Base-by-base conservation (phyloP, 1,140 invertebrate genomes). In the Brachionus plicatilis region DNA sequence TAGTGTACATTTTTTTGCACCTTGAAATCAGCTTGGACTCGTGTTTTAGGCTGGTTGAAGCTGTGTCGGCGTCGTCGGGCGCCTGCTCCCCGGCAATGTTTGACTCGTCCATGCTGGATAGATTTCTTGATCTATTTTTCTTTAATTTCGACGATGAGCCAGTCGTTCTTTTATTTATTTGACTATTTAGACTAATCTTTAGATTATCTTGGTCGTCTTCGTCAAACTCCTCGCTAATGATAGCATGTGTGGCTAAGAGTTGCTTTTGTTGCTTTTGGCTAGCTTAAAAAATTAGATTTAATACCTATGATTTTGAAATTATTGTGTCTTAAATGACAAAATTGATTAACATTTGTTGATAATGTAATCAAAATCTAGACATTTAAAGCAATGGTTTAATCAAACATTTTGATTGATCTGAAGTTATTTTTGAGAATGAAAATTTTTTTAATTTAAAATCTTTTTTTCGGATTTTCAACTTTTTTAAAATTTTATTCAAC, bases 1-100 rank as follows among this genome's bases (percentile, higher is more conserved):
- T 65, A 12, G 17, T 76, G 43, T 82, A 82, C 65, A 82, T 65
- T 12, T 68, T 82, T 68, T 65, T 82, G 27, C 79, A 82, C 41
- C 60, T 82, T n/a, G 79, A 60, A 20, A 82, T 33, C 6, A 82
- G n/a, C 5, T 65, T 82, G 6, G 79, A 45, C 14, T 82, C 79
- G 9, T 65, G 14, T 45, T 60, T 68, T 37, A 24, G 76, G 41
- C 6, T 43, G 5, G n/a, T 72, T 41, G 68, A 41, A 50, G 20
- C 33, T 53, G 17, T 53, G 5, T 76, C 43, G 20, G 17, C 47
- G 3, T 76, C 72, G n/a, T 82, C 53, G 17, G 41, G 27, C 14
- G 17, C 33, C 45, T 37, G 17, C 4, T 80, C 33, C 3, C 27
- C 50, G 7, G 0, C 76, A 14, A 41, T 5, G 1, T 9, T 27